Conservation (phyloP, 2,113 vertebrate genomes). For the Erythrocercus mccallii region DNA sequence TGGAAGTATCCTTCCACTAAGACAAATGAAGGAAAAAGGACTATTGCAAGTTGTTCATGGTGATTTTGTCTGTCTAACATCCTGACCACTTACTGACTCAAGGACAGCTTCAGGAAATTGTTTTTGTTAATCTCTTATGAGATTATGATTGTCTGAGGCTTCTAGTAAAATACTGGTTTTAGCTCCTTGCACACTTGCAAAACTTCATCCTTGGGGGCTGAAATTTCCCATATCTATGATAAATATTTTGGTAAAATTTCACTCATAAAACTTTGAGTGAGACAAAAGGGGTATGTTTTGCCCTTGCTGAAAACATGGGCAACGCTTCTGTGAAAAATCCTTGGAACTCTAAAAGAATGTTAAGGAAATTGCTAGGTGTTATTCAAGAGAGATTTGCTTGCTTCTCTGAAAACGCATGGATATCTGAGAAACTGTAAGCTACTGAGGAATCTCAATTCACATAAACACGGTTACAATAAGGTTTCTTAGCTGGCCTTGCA, state of each 20-base stretch:
- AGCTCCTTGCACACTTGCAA: not conserved
- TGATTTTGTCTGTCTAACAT: not conserved
- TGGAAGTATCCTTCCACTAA: not conserved
- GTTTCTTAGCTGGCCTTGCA: not conserved
- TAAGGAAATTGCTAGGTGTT: not conserved
- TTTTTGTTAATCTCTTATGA: not conserved
- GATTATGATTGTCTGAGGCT: not conserved
- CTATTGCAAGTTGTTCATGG: not conserved
- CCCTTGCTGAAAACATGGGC: not conserved
- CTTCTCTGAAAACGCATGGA: not conserved
- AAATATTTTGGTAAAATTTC: not conserved
- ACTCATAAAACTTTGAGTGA: not conserved
- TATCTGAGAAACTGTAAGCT: not conserved
- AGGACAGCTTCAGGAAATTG: not conserved
- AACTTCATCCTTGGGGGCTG: not conserved
- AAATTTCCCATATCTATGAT: not conserved
- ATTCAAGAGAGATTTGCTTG: not conserved
- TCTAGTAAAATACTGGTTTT: not conserved
- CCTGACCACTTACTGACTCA: not conserved
- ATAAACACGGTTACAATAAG: rapidly evolving
- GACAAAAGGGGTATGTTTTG: not conserved
- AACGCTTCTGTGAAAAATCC: not conserved
- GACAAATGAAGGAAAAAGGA: not conserved
- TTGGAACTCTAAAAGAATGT: not conserved
- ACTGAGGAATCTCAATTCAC: not conserved